Evolutionary conservation across 2,113 vertebrate genomes (phyloP).

Genomic region (Agapornis roseicollis): DNA sequence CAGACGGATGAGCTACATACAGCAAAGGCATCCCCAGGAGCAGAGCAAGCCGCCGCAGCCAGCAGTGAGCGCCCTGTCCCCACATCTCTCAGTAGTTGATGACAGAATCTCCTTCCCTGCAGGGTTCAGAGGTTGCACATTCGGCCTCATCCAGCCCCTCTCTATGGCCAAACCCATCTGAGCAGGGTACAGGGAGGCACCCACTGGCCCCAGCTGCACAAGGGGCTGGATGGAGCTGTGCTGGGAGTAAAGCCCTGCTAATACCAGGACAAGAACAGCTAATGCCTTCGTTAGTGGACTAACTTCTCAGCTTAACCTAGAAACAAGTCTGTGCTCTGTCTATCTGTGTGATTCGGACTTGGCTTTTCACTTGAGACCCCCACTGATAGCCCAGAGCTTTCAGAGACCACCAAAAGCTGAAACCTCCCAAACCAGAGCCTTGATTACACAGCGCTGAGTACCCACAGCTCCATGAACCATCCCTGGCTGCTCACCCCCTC

Average conservation of each 20-base stretch:
- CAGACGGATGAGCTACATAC: background rate
- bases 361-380: background rate
- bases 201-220: rapidly evolving
- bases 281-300: background rate
- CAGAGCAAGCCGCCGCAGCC: background rate
- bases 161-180: background rate
- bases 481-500: background rate
- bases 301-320: background rate
- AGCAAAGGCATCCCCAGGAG: background rate
- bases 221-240: rapidly evolving
- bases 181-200: background rate
- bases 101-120: rapidly evolving
- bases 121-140: background rate
- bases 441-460: background rate
- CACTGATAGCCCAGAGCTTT: background rate
- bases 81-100: background rate
- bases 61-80: rapidly evolving
- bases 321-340: background rate
- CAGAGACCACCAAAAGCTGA: background rate
- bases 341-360: background rate
- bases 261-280: background rate
- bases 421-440: background rate
- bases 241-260: background rate
- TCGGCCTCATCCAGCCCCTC: background rate
- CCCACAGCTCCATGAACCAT: background rate